Evolutionary conservation across 1,140 invertebrate genomes (phyloP), one percentile per base, ranked within the genome.

Genomic region (Hylaeus volcanicus): DNA sequence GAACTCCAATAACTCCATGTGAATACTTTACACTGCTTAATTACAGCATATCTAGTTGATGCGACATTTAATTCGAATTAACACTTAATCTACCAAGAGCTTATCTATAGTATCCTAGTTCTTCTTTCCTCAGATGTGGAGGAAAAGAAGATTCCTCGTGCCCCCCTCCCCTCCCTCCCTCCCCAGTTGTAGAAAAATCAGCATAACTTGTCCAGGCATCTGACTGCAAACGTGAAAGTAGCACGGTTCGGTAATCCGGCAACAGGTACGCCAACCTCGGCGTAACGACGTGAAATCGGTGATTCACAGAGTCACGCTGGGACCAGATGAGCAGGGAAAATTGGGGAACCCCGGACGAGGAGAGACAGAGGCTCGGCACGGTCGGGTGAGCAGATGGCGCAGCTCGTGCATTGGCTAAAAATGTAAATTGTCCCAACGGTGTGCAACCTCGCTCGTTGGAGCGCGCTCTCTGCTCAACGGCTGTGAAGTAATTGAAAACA

Each of bases 341-440:
- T 71, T 71, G 63, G 66, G 72, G 14, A 55, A n/a, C 43, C 14
- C 14, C 37, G 37, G 41, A 2, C 15, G 1, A 60, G 12, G 48
- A 41, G 60, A 39, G 51, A 68, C 48, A 72, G 53, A 56, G 79
- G 41, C 74, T 64, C 76, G 79, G 71, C 85, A 82, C 72, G 84
- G 72, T 83, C 43, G 68, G 78, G 15, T 74, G 83, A 63, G 56
- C 77, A 45, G 66, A 74, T 83, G 77, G 41, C 61, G 53, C 8
- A 26, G 78, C 79, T 84, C 74, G 88, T 91, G 90, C 91, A 92
- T 89, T 90, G 89, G 86, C 87, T 89, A 89, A 92, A 92, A 92
- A 92, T 92, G 89, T 88, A 92, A 92, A 92, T 92, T 90, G 87
- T 75, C 81, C 85, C 60, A 74, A 84, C 82, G 85, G 74, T 69